phyloP scores from a whole-genome alignment of 2,113 vertebrate genomes.

The Aptenodytes forsteri region DNA sequence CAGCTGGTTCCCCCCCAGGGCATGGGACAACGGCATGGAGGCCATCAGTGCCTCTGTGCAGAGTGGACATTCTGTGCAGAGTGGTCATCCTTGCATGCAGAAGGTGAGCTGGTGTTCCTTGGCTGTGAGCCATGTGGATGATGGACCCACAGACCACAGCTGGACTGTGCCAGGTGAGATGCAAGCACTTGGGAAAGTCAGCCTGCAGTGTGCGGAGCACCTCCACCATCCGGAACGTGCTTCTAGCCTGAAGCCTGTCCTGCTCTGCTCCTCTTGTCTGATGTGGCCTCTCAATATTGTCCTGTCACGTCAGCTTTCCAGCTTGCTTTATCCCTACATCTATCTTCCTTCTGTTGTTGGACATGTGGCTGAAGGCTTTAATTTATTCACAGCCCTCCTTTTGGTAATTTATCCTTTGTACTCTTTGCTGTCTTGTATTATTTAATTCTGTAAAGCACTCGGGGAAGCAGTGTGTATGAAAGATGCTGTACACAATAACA shows the following conservation, averaged over 20 bases:
- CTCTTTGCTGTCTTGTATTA: conserved; percentile 37
- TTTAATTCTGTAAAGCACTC: conserved; percentile 53
- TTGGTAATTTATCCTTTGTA: conserved; percentile 55
- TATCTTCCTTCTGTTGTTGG: not conserved
- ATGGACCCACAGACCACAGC: not conserved
- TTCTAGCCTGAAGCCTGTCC: not conserved
- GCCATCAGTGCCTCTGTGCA: too few relatives aligned
- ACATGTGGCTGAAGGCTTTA: conserved; percentile 29
- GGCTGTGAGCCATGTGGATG: not conserved
- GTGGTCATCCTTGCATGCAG: not conserved
- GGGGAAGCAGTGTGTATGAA: conserved; percentile 19
- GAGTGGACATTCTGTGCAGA: too few relatives aligned
- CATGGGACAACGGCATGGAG: not conserved
- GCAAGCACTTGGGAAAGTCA: not conserved
- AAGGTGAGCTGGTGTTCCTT: not conserved
- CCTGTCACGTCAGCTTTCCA: not conserved
- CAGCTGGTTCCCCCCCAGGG: not conserved
- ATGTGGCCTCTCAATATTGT: not conserved
- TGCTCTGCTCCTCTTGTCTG: not conserved
- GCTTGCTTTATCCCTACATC: not conserved
- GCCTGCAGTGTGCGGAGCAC: not conserved
- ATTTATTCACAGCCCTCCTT: conserved; percentile 42
- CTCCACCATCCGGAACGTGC: not conserved
- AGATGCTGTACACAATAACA: conserved; percentile 43
- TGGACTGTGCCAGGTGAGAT: not conserved